phyloP scores from a whole-genome alignment of 2,888 invertebrate species.

The Tridacna gigas region DNA sequence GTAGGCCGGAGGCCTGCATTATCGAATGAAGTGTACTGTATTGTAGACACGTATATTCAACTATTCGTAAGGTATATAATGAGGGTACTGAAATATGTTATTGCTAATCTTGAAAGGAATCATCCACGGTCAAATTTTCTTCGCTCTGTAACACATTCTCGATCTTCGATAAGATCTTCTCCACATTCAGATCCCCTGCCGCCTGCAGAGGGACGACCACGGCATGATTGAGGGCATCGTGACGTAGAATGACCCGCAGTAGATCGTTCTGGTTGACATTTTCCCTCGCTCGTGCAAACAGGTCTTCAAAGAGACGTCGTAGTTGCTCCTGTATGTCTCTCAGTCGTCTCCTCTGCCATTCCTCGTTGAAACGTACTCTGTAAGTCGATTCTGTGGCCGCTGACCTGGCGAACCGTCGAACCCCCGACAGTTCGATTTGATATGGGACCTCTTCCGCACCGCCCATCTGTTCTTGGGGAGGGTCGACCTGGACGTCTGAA shows the following conservation, averaged over 20 bases:
- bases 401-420: not conserved
- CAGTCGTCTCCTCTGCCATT: conserved; percentile 22
- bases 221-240: conserved; percentile 26
- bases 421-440: conserved; percentile 12
- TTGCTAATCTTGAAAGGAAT: conserved; percentile 29
- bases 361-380: conserved; percentile 16
- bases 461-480: conserved; percentile 18
- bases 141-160: conserved; percentile 35
- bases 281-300: conserved; percentile 5
- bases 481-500: too few relatives aligned
- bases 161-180: conserved; percentile 24
- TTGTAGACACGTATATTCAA: not conserved
- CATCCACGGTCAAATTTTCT: conserved; percentile 26
- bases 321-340: not conserved
- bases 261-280: conserved; percentile 23
- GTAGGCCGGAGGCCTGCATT: not conserved
- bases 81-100: not conserved
- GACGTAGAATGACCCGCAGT: conserved; percentile 21
- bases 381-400: conserved; percentile 18
- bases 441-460: conserved; percentile 16
- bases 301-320: conserved; percentile 5
- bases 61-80: not conserved
- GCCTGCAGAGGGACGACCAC: conserved; percentile 20
- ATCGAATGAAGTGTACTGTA: not conserved
- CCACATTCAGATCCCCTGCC: conserved; percentile 3